phyloP scores from a whole-genome alignment of 2,797 vertebrate species.

The Urophycis tenuis region DNA sequence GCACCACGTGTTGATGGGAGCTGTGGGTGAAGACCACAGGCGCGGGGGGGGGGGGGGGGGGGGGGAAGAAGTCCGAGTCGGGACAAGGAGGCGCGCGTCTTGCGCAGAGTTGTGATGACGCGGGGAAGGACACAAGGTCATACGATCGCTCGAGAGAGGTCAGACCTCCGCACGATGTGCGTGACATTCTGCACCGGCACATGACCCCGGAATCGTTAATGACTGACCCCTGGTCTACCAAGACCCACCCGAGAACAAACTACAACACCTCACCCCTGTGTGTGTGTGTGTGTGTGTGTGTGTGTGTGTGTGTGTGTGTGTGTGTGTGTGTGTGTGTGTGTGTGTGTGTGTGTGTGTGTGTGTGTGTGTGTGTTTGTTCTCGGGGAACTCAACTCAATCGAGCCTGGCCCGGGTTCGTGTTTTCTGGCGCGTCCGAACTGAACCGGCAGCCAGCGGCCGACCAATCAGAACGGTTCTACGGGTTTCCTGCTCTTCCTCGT shows the following conservation, averaged over 20 bases:
- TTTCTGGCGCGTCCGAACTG: not conserved
- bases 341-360: not conserved
- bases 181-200: no score
- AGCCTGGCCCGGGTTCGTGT: not conserved
- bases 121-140: slow-evolving; percentile 2
- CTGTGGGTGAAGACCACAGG: not conserved
- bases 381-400: no score
- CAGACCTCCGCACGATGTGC: not conserved
- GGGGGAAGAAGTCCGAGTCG: no score
- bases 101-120: not conserved
- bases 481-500: not conserved
- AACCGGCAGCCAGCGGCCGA: not conserved
- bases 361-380: no score
- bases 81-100: no score
- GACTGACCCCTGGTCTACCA: no score
- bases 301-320: not conserved
- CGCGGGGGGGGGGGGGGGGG: not conserved
- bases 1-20: no score
- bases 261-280: no score
- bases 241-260: no score
- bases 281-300: no score
- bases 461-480: not conserved
- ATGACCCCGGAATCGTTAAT: no score
- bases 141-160: not conserved
- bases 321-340: not conserved